Evolutionary conservation across 2,888 invertebrate species (phyloP).

Genomic region (Oscheius onirici): DNA sequence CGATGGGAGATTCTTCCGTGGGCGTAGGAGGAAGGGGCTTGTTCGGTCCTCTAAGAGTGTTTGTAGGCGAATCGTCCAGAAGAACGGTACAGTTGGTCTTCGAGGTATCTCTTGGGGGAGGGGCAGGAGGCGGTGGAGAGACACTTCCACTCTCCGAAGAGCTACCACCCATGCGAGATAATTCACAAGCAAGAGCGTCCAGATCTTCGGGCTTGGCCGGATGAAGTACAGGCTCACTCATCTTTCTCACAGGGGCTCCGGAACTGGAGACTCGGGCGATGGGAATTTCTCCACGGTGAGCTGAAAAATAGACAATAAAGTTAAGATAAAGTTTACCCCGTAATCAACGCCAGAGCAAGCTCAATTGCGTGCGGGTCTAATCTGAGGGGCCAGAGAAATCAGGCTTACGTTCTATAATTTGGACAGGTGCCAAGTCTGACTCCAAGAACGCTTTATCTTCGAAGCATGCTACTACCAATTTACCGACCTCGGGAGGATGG

Average conservation of each 20-base stretch:
- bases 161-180: slow-evolving; percentile 84
- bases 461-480: no score
- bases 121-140: slow-evolving; percentile 70
- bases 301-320: slow-evolving; percentile 16
- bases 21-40: slow-evolving; percentile 93
- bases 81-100: slow-evolving; percentile 50
- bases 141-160: slow-evolving; percentile 38
- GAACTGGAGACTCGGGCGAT: slow-evolving; percentile 48
- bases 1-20: slow-evolving; percentile 78
- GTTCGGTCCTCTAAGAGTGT: slow-evolving; percentile 78
- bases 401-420: no score
- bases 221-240: slow-evolving; percentile 67
- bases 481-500: no score
- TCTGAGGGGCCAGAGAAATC: no score
- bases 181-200: slow-evolving; percentile 93
- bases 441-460: no score
- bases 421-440: no score
- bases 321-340: no score
- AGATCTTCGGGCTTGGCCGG: slow-evolving; percentile 78
- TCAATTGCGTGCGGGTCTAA: no score
- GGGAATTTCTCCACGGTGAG: slow-evolving; percentile 46
- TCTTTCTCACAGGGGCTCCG: slow-evolving; percentile 61
- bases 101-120: slow-evolving; percentile 70
- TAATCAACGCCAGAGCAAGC: no score
- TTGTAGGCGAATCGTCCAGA: slow-evolving; percentile 39